These are phyloP conservation scores for Brachyrhaphis roseni DNA, from an alignment of 2,797 vertebrate genomes.

Conservation along the genomic window DNA sequence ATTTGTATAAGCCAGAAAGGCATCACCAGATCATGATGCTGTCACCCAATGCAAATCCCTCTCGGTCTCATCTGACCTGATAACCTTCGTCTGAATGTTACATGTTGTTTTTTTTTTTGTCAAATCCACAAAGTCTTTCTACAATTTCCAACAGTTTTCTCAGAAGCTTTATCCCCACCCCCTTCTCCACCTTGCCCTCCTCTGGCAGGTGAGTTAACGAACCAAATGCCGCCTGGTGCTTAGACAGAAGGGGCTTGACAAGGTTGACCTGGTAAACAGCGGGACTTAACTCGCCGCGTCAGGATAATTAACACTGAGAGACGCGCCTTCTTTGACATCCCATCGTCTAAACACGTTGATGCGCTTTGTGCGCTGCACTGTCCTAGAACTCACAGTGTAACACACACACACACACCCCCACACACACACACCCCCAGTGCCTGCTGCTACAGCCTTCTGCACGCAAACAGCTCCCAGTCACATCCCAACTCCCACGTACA, in stretches of 20 bases:
- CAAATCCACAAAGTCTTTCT: background rate
- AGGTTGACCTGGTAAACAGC: slow-evolving; percentile 64
- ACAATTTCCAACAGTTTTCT: background rate
- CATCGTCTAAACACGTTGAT: slow-evolving; percentile 22
- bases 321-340: slow-evolving; percentile 49
- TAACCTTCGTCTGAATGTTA: background rate
- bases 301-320: slow-evolving; percentile 69
- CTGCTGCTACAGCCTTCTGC: slow-evolving; percentile 20
- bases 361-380: slow-evolving; percentile 7
- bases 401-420: background rate
- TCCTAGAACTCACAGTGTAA: background rate
- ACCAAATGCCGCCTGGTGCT: slow-evolving; percentile 45
- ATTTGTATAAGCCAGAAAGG: background rate
- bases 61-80: background rate
- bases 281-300: slow-evolving; percentile 64
- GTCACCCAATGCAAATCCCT: background rate
- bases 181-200: background rate
- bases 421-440: slow-evolving; percentile 35
- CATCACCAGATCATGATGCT: background rate
- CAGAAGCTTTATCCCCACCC: background rate
- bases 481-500: slow-evolving; percentile 56
- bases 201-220: slow-evolving; percentile 61
- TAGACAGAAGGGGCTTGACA: slow-evolving; percentile 64
- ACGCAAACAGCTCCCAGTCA: slow-evolving; percentile 48
- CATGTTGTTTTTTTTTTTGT: background rate